Evolutionary conservation across 2,888 invertebrate genomes (phyloP), one percentile per base, ranked within the genome.

Genomic region (Limnephilus lunatus): DNA sequence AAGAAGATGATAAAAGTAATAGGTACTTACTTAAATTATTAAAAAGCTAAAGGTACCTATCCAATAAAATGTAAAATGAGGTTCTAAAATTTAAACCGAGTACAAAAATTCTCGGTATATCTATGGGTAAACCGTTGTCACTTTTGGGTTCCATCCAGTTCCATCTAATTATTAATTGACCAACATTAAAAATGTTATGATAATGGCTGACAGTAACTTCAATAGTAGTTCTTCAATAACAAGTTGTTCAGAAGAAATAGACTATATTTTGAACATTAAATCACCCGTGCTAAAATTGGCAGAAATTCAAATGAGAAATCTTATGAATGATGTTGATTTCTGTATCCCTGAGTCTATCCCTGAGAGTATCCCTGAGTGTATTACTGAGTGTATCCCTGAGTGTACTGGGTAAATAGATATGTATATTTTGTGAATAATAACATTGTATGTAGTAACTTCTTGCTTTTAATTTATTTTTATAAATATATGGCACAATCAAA

Each of bases 231-330:
- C 53, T 14, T 53, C 53, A 19, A 68, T 68, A 25, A 31, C 30
- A 31, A 81, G 31, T 90, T 81, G 31, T 32, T 30, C 35, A 31
- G 94, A 94, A 1, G 95, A 96, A 92, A 94, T 96, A 83, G 95
- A 95, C 2, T 95, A 94, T 93, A 95, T 96, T 92, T 94, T 96
- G 11, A 95, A 96, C 93, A 96, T 95, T 93, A 96, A 96, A 94
- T 95, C 95, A 90, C 95, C 95, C 9, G 95, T 96, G 1, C 96
- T 96, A 31, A 95, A 94, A 11, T 94, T 96, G 85, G 96, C 96
- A 2, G 95, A 95, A 93, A 95, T 95, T 87, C 96, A 96, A 94
- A 94, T 96, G 2, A 94, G 95, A 92, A 94, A 94, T 86, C 94
- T 96, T 31, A 94, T 96, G n/a, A 95, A 95, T 89, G 95, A 95